These are phyloP conservation scores for Erinaceus europaeus DNA, from an alignment of 2,113 vertebrate species.

Conservation along the genomic window DNA sequence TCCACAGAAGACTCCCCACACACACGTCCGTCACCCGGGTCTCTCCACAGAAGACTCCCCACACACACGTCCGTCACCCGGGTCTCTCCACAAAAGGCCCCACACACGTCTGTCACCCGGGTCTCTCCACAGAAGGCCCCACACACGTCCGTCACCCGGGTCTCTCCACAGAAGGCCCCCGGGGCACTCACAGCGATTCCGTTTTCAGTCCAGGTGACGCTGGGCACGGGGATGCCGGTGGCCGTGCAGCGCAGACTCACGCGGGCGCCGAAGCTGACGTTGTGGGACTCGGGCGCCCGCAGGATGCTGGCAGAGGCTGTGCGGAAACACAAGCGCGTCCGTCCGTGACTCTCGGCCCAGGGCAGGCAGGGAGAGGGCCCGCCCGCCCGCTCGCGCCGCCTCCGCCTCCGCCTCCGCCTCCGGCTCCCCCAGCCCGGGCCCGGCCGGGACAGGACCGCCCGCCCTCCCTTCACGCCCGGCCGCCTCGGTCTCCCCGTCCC, in stretches of 20 bases:
- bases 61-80: not conserved
- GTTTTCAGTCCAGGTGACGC: conserved; percentile 96
- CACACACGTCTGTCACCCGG: too few relatives aligned
- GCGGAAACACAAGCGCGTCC: conserved; percentile 64
- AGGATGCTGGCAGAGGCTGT: conserved; percentile 95
- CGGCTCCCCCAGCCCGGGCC: too few relatives aligned
- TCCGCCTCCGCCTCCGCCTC: too few relatives aligned
- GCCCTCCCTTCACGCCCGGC: too few relatives aligned
- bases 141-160: not conserved
- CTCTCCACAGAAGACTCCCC: too few relatives aligned
- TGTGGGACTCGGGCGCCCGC: conserved; percentile 92
- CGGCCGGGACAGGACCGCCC: too few relatives aligned
- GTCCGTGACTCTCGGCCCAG: not conserved
- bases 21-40: too few relatives aligned
- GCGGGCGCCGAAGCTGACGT: conserved; percentile 92
- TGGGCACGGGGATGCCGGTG: conserved; percentile 92
- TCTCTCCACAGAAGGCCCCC: not conserved
- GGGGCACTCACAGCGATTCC: conserved; percentile 91
- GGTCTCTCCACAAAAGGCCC: not conserved
- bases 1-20: too few relatives aligned
- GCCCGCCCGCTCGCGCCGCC: too few relatives aligned
- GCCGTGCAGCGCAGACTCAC: conserved; percentile 90
- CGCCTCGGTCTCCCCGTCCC: too few relatives aligned
- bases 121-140: too few relatives aligned
- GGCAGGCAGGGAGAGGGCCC: too few relatives aligned